These are phyloP conservation scores for Zaprionus nigranus DNA, from an alignment of 1,140 invertebrate species.

Conservation along the genomic window DNA sequence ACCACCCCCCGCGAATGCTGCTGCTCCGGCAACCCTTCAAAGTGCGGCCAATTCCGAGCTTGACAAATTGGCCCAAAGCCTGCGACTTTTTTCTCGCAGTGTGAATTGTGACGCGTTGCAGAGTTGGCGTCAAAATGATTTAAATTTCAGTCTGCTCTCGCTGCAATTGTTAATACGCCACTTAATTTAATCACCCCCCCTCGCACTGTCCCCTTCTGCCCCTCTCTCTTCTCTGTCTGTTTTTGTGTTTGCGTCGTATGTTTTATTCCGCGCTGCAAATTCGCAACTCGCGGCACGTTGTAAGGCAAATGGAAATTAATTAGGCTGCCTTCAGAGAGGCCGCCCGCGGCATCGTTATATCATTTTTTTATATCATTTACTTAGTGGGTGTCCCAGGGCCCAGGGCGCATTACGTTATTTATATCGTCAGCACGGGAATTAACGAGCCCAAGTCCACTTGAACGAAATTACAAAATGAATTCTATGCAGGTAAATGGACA, in stretches of 20 bases:
- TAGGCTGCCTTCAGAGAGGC: slow-evolving; percentile 47
- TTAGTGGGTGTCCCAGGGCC: slow-evolving; percentile 33
- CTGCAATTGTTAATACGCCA: slow-evolving; percentile 62
- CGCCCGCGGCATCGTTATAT: slow-evolving; percentile 51
- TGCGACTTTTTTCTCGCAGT: slow-evolving; percentile 25
- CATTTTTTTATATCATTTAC: slow-evolving; percentile 17
- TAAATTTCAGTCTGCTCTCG: slow-evolving; percentile 49
- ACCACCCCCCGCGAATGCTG: background rate
- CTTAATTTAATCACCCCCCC: slow-evolving; percentile 64
- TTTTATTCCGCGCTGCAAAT: slow-evolving; percentile 49
- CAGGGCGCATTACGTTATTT: slow-evolving; percentile 59
- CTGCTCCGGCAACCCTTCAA: slow-evolving; percentile 59
- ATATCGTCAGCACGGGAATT: slow-evolving; percentile 65
- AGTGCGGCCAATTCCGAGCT: slow-evolving; percentile 62
- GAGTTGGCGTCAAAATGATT: slow-evolving; percentile 72
- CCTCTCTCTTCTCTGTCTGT: slow-evolving; percentile 7
- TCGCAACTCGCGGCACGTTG: slow-evolving; percentile 72
- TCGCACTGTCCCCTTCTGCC: background rate
- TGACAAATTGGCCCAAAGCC: slow-evolving; percentile 74
- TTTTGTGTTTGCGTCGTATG: slow-evolving; percentile 11
- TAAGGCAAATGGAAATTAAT: slow-evolving; percentile 76
- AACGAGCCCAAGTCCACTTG: slow-evolving; percentile 49
- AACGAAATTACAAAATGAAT: background rate
- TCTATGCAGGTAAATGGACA: background rate
- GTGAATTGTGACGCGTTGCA: slow-evolving; percentile 60